Conservation (phyloP, 1,140 invertebrate genomes). For the Eubasilissa regina region DNA sequence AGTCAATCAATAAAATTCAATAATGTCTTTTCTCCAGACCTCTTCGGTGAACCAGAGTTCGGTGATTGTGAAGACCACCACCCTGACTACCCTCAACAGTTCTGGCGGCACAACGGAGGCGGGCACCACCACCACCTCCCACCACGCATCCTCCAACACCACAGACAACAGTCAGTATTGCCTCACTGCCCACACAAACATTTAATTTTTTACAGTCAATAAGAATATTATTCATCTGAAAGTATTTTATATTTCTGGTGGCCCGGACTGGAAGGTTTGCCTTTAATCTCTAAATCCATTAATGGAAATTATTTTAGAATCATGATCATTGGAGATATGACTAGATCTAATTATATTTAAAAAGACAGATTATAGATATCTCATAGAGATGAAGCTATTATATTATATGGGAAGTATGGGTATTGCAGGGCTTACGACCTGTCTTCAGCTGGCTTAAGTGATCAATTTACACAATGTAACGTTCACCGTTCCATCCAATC, state of each 20-base stretch:
- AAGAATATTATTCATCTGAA: not conserved
- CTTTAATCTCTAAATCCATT: too few species aligned
- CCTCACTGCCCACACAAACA: not conserved
- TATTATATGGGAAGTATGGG: too few species aligned
- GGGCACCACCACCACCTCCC: slow-evolving; percentile 64
- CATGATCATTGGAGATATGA: not conserved
- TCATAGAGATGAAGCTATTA: not conserved
- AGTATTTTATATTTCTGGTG: not conserved
- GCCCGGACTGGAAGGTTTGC: too few species aligned
- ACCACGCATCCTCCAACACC: slow-evolving; percentile 64
- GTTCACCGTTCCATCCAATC: too few species aligned
- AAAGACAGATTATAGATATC: not conserved
- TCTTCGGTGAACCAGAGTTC: slow-evolving; percentile 71
- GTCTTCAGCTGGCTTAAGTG: too few species aligned
- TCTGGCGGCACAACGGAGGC: slow-evolving; percentile 64
- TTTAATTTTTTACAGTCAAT: too few species aligned
- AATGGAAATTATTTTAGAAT: not conserved
- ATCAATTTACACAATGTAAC: too few species aligned
- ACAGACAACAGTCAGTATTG: slow-evolving; percentile 64
- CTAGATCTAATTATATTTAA: not conserved
- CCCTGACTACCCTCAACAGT: slow-evolving; percentile 68
- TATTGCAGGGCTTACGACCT: too few species aligned
- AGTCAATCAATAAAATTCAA: too few species aligned
- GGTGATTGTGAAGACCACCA: slow-evolving; percentile 71
- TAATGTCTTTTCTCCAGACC: slow-evolving; percentile 62